Percentiles rank a stretch among this genome's conserved stretches.
Conservation (phyloP, 1,140 invertebrate genomes). For the Drosophila murphyi region DNA sequence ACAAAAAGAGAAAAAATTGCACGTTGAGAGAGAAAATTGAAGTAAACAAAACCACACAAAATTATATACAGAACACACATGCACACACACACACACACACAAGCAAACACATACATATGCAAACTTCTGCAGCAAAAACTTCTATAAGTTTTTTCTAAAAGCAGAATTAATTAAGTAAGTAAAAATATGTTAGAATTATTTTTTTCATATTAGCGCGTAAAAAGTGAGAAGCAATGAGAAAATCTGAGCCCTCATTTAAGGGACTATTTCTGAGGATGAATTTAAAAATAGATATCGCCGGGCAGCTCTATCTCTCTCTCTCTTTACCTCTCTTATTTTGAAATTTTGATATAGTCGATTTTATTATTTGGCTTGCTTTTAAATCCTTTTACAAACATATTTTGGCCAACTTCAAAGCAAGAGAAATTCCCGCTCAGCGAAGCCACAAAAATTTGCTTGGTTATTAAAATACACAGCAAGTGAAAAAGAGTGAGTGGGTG, state of each 20-base stretch:
- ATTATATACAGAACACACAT: slow-evolving; percentile 4
- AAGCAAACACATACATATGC: too few relatives aligned
- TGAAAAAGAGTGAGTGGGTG: background rate
- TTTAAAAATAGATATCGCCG: too few relatives aligned
- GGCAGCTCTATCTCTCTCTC: too few relatives aligned
- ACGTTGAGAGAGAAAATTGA: slow-evolving; percentile 24
- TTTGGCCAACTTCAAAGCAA: background rate
- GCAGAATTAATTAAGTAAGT: slow-evolving; percentile 32
- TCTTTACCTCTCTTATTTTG: background rate
- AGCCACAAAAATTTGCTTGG: slow-evolving; percentile 36
- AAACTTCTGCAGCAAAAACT: slow-evolving; percentile 21
- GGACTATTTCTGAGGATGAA: too few relatives aligned
- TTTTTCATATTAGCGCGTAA: slow-evolving; percentile 39
- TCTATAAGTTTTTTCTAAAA: slow-evolving; percentile 53
- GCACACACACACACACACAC: slow-evolving; percentile 15
- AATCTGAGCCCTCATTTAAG: background rate
- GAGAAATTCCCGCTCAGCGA: slow-evolving; percentile 12
- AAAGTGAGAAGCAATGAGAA: slow-evolving; percentile 16
- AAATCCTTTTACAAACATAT: background rate
- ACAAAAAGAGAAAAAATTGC: slow-evolving; percentile 18
- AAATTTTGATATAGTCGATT: background rate
- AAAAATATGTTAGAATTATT: slow-evolving; percentile 59
- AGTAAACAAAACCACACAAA: slow-evolving; percentile 37
- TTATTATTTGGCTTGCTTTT: background rate
- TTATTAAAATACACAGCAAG: background rate